Evolutionary conservation across 2,888 invertebrate species (phyloP).

Genomic region (Oxycera nigricornis): DNA sequence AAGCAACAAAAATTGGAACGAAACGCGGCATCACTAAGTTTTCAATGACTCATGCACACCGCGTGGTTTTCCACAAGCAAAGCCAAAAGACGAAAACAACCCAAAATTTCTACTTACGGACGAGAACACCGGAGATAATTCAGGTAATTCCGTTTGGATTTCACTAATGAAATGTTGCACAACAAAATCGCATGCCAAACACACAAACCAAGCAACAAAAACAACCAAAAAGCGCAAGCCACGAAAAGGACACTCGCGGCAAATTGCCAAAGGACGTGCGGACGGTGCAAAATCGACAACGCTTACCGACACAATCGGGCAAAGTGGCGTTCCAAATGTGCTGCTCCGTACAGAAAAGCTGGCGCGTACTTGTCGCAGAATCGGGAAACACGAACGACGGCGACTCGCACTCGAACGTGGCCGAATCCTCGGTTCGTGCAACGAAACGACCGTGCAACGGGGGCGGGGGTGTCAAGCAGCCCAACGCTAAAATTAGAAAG

Average conservation of each 20-base stretch:
- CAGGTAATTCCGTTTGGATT: too few relatives aligned
- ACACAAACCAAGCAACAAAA: neutral
- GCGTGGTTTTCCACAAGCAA: neutral
- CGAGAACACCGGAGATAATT: too few relatives aligned
- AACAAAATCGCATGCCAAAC: neutral
- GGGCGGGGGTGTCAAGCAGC: conserved; percentile 70
- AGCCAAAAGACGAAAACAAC: too few relatives aligned
- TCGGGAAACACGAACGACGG: conserved; percentile 74
- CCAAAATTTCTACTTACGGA: too few relatives aligned
- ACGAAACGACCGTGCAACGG: conserved; percentile 75
- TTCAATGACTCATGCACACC: neutral
- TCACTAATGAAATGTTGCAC: too few relatives aligned
- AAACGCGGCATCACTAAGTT: too few relatives aligned
- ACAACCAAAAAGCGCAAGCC: neutral
- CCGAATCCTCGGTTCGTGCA: conserved; percentile 70
- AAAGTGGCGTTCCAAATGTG: conserved; percentile 71
- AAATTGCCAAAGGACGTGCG: neutral
- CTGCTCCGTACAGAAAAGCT: conserved; percentile 70
- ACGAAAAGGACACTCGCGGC: neutral
- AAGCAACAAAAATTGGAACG: neutral
- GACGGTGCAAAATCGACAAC: neutral
- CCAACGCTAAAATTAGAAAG: conserved; percentile 66
- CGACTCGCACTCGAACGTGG: conserved; percentile 75
- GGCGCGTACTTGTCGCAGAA: conserved; percentile 68
- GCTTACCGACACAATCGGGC: conserved; percentile 72